Percentiles rank a stretch among this genome's conserved stretches.
phyloP scores from a whole-genome alignment of 2,113 vertebrate genomes.

The Thamnaconus septentrionalis region DNA sequence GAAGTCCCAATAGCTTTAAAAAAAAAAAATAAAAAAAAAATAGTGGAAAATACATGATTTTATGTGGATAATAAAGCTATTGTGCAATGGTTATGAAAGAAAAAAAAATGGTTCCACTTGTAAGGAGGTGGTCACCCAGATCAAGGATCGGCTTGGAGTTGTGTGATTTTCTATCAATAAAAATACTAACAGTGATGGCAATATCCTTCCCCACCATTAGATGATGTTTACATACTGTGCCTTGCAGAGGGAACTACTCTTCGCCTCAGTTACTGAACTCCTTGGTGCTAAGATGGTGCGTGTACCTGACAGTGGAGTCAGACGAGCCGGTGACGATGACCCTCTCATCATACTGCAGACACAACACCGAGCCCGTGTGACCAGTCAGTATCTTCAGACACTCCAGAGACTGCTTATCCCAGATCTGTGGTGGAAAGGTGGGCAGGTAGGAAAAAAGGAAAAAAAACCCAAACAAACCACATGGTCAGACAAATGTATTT shows the following conservation, averaged over 20 bases:
- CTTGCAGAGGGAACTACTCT: no score
- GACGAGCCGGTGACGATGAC: slow-evolving; percentile 98
- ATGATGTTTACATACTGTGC: no score
- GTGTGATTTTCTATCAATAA: no score
- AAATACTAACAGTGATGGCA: no score
- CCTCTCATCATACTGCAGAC: slow-evolving; percentile 96
- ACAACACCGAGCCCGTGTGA: slow-evolving; percentile 97
- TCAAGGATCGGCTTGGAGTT: no score
- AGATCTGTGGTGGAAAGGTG: slow-evolving; percentile 78
- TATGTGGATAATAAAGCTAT: no score
- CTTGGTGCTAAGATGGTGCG: not conserved
- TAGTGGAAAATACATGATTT: not conserved
- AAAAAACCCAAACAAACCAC: no score
- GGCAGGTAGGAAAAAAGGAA: not conserved
- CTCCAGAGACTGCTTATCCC: slow-evolving; percentile 97
- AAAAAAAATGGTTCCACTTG: no score
- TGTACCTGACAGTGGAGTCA: slow-evolving; percentile 95
- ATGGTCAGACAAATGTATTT: not conserved
- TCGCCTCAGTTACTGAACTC: not conserved
- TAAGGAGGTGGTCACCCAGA: no score
- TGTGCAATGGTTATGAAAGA: no score
- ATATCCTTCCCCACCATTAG: no score
- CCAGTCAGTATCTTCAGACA: slow-evolving; percentile 97
- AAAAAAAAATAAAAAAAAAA: not conserved
- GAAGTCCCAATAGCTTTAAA: not conserved